Base-by-base conservation (phyloP, 2,113 vertebrate genomes). In the Motacilla alba region DNA sequence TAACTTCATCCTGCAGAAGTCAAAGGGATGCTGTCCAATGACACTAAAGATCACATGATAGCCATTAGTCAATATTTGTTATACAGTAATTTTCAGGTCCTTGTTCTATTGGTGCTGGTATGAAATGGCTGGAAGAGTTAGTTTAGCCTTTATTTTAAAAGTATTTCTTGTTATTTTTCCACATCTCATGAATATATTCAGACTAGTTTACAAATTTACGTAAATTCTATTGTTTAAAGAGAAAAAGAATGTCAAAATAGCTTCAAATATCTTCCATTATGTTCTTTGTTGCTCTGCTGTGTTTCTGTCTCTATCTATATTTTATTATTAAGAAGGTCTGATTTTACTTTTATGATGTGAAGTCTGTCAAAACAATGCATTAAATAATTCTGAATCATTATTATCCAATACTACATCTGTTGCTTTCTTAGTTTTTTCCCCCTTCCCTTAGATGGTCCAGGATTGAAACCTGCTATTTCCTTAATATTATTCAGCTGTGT, bases 331-430 rank as follows among this genome's bases (percentile, higher is more conserved):
- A 96, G 93, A 96, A 86, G 82, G 60, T 91, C 96, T 97, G 94
- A 90, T 97, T 96, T 97, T 97, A 96, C 91, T 96, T 96, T 95
- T 96, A 79, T 95, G 90, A 97, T 81, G 79, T 97, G 96, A 97
- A 96, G 75, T 94, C 96, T 98, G 97, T 98, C 97, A 98, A 98
- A 98, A 98, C 96, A 98, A 94, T 97, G 95, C 96, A 98, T 97
- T 98, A 97, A 98, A 96, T 95, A 95, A 97, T 97, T 97, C 89
- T 87, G 86, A 96, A 90, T 97, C 92, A 92, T 95, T 93, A 93
- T 96, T 91, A 98, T 96, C 79, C 63, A 96, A 44, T 96, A 90
- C 69, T 96, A 90, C 49, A 37, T 97, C 83, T 90, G 62, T 76
- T 97, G 23, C 84, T 79, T 95, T 7, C n/a, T 59, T 79, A 44